Percentiles rank a stretch among this genome's conserved stretches.
phyloP scores from a whole-genome alignment of 2,888 invertebrate genomes.

The Poecilus cupreus region DNA sequence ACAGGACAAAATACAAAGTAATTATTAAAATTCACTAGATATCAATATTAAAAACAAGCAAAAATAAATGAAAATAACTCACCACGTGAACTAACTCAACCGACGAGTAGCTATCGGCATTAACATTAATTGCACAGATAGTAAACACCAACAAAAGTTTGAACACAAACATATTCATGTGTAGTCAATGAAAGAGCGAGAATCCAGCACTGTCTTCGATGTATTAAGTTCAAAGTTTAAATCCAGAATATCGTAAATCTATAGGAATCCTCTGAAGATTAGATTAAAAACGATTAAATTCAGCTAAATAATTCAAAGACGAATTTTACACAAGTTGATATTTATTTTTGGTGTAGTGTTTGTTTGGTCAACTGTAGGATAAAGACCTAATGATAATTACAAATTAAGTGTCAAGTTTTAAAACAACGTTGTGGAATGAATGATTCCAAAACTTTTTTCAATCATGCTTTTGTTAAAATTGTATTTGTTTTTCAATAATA shows the following conservation, averaged over 20 bases:
- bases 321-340: neutral
- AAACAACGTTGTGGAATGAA: neutral
- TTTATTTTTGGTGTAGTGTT: slow-evolving; percentile 6
- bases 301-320: neutral
- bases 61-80: slow-evolving; percentile 7
- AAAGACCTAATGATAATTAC: slow-evolving; percentile 37
- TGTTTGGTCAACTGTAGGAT: slow-evolving; percentile 23
- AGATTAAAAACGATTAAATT: slow-evolving; percentile 20
- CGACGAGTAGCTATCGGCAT: slow-evolving; percentile 31
- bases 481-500: neutral
- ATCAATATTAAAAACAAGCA: too few species aligned
- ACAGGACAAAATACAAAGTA: neutral
- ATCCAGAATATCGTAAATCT: neutral
- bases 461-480: neutral
- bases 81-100: slow-evolving; percentile 50
- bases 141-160: neutral
- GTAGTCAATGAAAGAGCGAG: neutral
- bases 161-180: slow-evolving; percentile 4
- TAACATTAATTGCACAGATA: slow-evolving; percentile 1
- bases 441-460: neutral
- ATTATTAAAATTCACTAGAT: neutral
- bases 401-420: neutral
- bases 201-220: slow-evolving; percentile 5
- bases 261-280: slow-evolving; percentile 1
- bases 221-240: slow-evolving; percentile 5